Evolutionary conservation across 2,888 invertebrate genomes (phyloP), one percentile per base, ranked within the genome.

Genomic region (Hetaerina titia): DNA sequence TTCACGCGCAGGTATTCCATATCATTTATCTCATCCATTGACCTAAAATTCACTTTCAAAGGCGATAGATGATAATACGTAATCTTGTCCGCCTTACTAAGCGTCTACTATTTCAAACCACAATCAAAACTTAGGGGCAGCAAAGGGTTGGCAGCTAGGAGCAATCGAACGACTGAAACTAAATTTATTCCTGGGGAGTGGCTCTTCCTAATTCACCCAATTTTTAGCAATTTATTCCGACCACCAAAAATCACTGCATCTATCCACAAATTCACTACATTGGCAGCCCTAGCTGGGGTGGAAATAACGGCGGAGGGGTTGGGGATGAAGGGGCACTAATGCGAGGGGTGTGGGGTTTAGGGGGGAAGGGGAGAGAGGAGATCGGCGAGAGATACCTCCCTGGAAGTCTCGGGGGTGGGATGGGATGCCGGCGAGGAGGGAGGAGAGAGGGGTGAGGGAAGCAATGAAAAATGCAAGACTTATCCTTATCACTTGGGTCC

Each of bases 401-500:
- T 22, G 69, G n/a, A n/a, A 4, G 69, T n/a, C 19, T 22, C 69
- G 19, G 69, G 69, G 17, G 69, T n/a, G 69, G 69, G 22, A 45
- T 45, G 45, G 89, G 89, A 57, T 57, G 17, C 57, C 56, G 58
- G 58, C 22, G 57, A n/a, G 45, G 58, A 31, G 56, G 87, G 45
- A 87, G 19, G 45, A n/a, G 17, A 25, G 25, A 25, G 63, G 90
- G 31, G 63, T 31, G 90, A 25, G 31, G 31, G 63, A 57, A 90
- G 90, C 90, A 90, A 90, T 90, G 90, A 90, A 90, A 90, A 90
- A 90, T 90, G 90, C 90, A 90, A 90, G 90, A 90, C 63, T 90
- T 90, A 90, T 90, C 90, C 90, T 90, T 90, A 90, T 90, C 90
- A 90, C 19, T n/a, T 17, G 90, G 22, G 90, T 90, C 64, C 64